A percentile compares a stretch with the other conserved stretches of the same genome.
These are phyloP conservation scores for Pimephales promelas DNA, from an alignment of 2,113 vertebrate species.

Conservation along the genomic window DNA sequence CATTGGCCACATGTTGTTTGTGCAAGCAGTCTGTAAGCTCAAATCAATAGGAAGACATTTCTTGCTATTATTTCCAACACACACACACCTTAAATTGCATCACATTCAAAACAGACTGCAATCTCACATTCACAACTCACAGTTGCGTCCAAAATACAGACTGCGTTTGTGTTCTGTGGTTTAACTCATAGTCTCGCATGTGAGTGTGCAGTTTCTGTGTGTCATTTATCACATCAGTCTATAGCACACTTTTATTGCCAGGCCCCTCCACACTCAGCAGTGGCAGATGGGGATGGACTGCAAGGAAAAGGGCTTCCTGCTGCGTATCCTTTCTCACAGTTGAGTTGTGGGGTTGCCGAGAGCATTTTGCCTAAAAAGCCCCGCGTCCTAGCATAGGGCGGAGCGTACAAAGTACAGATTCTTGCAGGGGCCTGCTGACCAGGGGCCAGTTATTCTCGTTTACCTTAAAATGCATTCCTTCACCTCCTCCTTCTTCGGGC, in stretches of 20 bases:
- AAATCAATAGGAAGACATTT: neutral
- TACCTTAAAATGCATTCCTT: conserved; percentile 36
- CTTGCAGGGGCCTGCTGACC: neutral
- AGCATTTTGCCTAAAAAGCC: conserved; percentile 29
- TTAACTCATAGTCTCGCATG: neutral
- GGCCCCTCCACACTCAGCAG: conserved; percentile 14
- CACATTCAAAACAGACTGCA: neutral
- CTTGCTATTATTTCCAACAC: neutral
- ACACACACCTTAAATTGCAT: neutral
- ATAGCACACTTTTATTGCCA: conserved; percentile 8
- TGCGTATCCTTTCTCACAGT: conserved; percentile 38
- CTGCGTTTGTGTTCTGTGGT: neutral
- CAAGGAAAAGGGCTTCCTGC: conserved; percentile 49
- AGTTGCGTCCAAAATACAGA: neutral
- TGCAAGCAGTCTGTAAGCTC: neutral
- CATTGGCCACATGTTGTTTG: neutral
- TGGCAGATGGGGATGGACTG: conserved; percentile 58
- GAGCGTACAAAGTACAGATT: conserved; percentile 21
- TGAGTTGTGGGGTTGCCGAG: conserved; percentile 31
- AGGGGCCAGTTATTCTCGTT: conserved; percentile 19
- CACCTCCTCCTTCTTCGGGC: conserved; percentile 32
- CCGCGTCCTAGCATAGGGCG: conserved; percentile 18
- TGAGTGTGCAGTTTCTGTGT: conserved; percentile 19
- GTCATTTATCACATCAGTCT: conserved; percentile 32
- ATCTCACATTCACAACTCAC: neutral